Percentiles rank a stretch among this genome's conserved stretches.
phyloP scores from a whole-genome alignment of 2,888 invertebrate species.

The Carabus problematicus region DNA sequence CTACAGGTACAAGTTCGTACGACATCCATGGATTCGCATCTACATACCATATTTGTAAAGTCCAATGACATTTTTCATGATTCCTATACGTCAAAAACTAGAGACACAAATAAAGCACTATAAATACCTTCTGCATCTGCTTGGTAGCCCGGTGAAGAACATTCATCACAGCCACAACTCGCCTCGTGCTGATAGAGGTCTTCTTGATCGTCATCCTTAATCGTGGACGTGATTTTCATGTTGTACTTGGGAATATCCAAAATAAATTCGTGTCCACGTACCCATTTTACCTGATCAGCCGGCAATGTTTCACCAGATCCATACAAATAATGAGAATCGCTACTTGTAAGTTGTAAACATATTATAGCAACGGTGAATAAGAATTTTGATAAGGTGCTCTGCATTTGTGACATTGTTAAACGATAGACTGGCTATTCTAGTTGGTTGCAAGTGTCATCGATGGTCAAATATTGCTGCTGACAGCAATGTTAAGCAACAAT shows the following conservation, averaged over 20 bases:
- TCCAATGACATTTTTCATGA: too few species aligned
- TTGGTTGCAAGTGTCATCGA: neutral
- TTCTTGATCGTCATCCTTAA: too few species aligned
- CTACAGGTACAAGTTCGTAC: too few species aligned
- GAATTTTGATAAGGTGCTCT: neutral
- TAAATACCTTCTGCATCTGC: too few species aligned
- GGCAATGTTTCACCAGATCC: neutral
- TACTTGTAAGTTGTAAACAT: neutral
- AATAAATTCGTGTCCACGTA: conserved; percentile 3
- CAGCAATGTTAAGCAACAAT: neutral
- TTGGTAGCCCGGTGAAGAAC: too few species aligned
- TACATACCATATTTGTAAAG: too few species aligned
- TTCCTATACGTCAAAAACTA: too few species aligned
- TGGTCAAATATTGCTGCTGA: conserved; percentile 4
- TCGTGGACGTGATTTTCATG: conserved; percentile 18
- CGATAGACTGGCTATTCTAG: conserved; percentile 2
- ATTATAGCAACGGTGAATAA: neutral
- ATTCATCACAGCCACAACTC: too few species aligned
- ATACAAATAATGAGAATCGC: conserved; percentile 2
- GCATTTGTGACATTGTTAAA: conserved; percentile 7
- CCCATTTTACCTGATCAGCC: neutral
- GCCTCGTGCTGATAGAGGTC: too few species aligned
- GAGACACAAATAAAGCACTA: too few species aligned
- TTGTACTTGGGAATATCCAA: conserved; percentile 26
- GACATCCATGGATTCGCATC: too few species aligned